Conservation (phyloP, 2,888 invertebrate species). For the Nycteola revayana region DNA sequence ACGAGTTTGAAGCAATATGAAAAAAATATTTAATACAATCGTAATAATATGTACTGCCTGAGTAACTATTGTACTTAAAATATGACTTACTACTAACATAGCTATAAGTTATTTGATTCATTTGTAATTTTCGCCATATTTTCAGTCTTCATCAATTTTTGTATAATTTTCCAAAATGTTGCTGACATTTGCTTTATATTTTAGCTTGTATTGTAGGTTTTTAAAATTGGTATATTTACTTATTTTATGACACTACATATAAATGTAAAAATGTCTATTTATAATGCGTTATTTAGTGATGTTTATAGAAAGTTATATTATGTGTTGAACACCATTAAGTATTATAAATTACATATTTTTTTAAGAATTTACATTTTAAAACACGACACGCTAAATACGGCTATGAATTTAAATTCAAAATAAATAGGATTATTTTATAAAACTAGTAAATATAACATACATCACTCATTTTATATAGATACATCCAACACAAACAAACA, state of each 20-base stretch:
- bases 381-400: background rate
- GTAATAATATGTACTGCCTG: constrained; percentile 61
- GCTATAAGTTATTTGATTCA: constrained; percentile 38
- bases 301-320: background rate
- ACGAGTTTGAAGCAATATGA: constrained; percentile 63
- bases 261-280: too few species aligned
- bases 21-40: constrained; percentile 60
- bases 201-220: too few species aligned
- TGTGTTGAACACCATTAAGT: background rate
- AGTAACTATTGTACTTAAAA: constrained; percentile 73
- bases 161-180: constrained; percentile 9
- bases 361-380: constrained; percentile 3
- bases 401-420: constrained; percentile 34
- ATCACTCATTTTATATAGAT: constrained; percentile 46
- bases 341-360: constrained; percentile 7
- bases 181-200: too few species aligned
- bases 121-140: constrained; percentile 44
- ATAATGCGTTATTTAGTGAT: too few species aligned
- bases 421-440: constrained; percentile 43
- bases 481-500: constrained; percentile 45
- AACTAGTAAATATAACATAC: constrained; percentile 38
- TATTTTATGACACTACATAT: too few species aligned
- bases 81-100: constrained; percentile 45
- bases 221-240: too few species aligned
- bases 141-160: constrained; percentile 52